Evolutionary conservation across 2,888 invertebrate genomes (phyloP).

Genomic region (Philopedon plagiatum): DNA sequence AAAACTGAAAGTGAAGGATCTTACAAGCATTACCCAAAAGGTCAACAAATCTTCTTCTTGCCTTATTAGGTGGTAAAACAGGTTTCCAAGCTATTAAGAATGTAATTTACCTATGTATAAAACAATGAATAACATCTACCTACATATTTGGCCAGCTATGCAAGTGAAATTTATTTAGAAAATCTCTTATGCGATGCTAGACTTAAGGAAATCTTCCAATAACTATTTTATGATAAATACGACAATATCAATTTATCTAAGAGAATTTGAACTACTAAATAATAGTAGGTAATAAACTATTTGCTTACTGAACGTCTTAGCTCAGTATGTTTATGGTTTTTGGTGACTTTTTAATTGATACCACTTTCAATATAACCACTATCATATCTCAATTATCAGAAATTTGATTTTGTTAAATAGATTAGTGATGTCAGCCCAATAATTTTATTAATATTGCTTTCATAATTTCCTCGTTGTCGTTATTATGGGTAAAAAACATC

Average conservation of each 20-base stretch:
- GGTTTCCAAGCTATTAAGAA: constrained; percentile 8
- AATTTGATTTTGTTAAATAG: too few species aligned
- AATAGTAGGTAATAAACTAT: too few species aligned
- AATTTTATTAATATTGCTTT: too few species aligned
- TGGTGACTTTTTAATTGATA: too few species aligned
- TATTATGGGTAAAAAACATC: too few species aligned
- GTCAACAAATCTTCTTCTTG: constrained; percentile 4
- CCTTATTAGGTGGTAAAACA: constrained; percentile 1
- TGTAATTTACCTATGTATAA: not conserved
- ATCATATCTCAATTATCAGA: too few species aligned
- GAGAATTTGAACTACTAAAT: too few species aligned
- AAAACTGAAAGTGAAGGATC: constrained; percentile 4
- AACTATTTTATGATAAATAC: not conserved
- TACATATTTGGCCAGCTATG: not conserved
- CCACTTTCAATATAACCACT: too few species aligned
- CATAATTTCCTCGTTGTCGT: too few species aligned
- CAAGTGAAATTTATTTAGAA: not conserved
- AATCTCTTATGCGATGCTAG: not conserved
- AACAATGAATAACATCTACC: not conserved
- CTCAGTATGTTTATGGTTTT: too few species aligned
- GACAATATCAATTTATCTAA: not conserved
- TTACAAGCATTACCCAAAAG: not conserved
- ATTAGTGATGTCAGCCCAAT: too few species aligned
- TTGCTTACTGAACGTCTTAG: too few species aligned
- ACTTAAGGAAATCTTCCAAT: not conserved